Evolutionary conservation across 2,113 vertebrate species (phyloP).

Genomic region (Paratilapia polleni): DNA sequence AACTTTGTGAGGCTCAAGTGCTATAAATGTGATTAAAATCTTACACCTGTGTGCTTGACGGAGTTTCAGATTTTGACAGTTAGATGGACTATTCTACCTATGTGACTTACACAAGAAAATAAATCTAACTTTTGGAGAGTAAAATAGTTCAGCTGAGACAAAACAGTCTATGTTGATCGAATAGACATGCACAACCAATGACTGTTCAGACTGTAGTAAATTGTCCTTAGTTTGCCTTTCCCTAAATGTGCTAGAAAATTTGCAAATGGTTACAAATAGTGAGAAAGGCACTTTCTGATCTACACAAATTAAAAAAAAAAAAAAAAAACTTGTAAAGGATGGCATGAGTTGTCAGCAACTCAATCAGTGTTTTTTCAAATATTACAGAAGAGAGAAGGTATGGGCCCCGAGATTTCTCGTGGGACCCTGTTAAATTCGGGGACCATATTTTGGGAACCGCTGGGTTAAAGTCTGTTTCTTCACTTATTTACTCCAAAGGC

Average conservation of each 20-base stretch:
- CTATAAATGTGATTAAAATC: too few species aligned
- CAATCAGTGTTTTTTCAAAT: background rate
- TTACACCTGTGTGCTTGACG: too few species aligned
- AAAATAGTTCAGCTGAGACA: too few species aligned
- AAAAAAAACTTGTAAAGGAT: fast-evolving
- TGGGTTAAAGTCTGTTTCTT: background rate
- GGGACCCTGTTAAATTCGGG: background rate
- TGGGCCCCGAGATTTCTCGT: background rate
- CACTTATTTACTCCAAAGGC: background rate
- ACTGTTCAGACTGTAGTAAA: too few species aligned
- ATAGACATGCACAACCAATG: too few species aligned
- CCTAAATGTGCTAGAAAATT: background rate
- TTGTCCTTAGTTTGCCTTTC: background rate
- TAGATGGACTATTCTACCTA: too few species aligned
- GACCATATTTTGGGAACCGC: background rate
- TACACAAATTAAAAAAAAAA: background rate
- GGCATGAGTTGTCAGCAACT: background rate
- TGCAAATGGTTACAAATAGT: background rate
- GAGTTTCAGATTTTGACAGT: too few species aligned
- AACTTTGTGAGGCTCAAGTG: too few species aligned
- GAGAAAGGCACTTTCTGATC: background rate
- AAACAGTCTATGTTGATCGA: too few species aligned
- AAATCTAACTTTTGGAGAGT: too few species aligned
- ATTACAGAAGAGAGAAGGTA: background rate
- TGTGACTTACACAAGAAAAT: too few species aligned